Percentiles rank a stretch among this genome's conserved stretches.
Conservation (phyloP, 2,888 invertebrate species). For the Labia minor region DNA sequence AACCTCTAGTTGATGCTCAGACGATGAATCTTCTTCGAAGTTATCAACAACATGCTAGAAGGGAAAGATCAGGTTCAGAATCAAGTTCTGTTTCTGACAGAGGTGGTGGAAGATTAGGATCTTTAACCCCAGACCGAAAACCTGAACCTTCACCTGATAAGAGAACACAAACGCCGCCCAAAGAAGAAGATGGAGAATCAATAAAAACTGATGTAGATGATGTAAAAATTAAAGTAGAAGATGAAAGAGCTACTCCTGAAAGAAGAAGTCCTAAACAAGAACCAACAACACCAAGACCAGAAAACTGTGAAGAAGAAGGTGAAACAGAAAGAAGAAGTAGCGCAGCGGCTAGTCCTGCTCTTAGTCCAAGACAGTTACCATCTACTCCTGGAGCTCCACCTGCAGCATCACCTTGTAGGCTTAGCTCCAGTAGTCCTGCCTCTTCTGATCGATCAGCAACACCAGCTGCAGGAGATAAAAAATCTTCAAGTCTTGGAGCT, state of each 20-base stretch:
- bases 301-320: slow-evolving; percentile 25
- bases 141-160: slow-evolving; percentile 52
- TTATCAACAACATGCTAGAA: slow-evolving; percentile 45
- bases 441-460: slow-evolving; percentile 68
- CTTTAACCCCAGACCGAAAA: slow-evolving; percentile 70
- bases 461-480: slow-evolving; percentile 49
- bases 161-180: slow-evolving; percentile 46
- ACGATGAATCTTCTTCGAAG: slow-evolving; percentile 72
- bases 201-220: slow-evolving; percentile 46
- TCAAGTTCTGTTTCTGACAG: slow-evolving; percentile 79
- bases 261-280: slow-evolving; percentile 33
- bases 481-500: slow-evolving; percentile 61
- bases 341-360: slow-evolving; percentile 32
- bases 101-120: slow-evolving; percentile 67
- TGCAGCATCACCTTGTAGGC: slow-evolving; percentile 49
- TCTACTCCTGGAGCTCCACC: slow-evolving; percentile 39
- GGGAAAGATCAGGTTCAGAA: slow-evolving; percentile 78
- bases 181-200: slow-evolving; percentile 46
- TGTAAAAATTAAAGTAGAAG: slow-evolving; percentile 48
- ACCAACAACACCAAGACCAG: slow-evolving; percentile 26
- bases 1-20: slow-evolving; percentile 78
- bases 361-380: slow-evolving; percentile 34
- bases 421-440: slow-evolving; percentile 52
- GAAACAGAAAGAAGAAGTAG: slow-evolving; percentile 27
- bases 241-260: slow-evolving; percentile 36